Evolutionary conservation across 2,888 invertebrate species (phyloP).

Genomic region (Agriopis marginaria): DNA sequence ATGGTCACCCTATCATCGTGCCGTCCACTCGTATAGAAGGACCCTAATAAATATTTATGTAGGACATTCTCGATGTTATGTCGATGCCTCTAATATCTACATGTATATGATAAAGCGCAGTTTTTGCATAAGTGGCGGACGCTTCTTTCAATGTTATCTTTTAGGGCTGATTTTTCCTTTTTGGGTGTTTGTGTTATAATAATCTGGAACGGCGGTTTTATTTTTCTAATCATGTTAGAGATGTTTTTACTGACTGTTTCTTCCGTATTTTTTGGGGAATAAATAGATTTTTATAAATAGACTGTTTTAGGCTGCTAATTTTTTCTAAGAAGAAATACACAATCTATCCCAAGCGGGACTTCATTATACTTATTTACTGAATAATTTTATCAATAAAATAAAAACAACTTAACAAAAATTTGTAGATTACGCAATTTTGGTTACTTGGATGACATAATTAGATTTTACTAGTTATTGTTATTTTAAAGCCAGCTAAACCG

Average conservation of each 20-base stretch:
- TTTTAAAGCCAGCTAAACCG: too few relatives aligned
- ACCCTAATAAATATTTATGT: conserved; percentile 79
- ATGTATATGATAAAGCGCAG: conserved; percentile 41
- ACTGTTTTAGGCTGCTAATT: too few relatives aligned
- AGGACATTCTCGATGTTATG: conserved; percentile 62
- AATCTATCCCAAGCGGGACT: too few relatives aligned
- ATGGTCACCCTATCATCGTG: conserved; percentile 50
- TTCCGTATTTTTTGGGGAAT: neutral
- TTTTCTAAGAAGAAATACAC: too few relatives aligned
- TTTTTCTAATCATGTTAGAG: neutral
- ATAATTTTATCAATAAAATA: too few relatives aligned
- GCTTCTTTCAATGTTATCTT: conserved; percentile 33
- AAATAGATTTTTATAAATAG: too few relatives aligned
- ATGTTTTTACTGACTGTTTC: neutral
- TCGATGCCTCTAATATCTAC: conserved; percentile 49
- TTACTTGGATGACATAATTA: too few relatives aligned
- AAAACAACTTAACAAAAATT: too few relatives aligned
- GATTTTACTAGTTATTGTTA: too few relatives aligned
- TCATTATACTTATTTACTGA: too few relatives aligned
- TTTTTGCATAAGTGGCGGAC: conserved; percentile 40
- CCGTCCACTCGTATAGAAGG: conserved; percentile 61
- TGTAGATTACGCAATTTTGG: too few relatives aligned
- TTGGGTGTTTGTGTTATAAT: conserved; percentile 3
- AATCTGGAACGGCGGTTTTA: neutral
- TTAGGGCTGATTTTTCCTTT: conserved; percentile 17